Evolutionary conservation across 2,113 vertebrate species (phyloP).

Genomic region (Heterotis niloticus): DNA sequence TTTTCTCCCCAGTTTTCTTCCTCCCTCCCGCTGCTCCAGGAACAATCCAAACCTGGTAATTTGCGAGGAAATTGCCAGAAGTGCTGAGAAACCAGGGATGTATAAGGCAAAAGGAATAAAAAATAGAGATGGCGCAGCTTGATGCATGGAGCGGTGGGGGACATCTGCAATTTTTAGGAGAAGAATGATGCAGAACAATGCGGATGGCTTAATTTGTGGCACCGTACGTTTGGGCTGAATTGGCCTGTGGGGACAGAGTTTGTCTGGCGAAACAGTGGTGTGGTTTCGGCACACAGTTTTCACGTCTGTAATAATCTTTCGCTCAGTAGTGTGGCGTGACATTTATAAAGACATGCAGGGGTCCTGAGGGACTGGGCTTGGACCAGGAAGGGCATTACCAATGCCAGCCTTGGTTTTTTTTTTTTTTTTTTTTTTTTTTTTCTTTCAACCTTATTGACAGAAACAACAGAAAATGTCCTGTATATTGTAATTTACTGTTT

Average conservation of each 20-base stretch:
- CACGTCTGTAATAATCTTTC: slow-evolving; percentile 23
- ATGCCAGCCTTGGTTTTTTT: not conserved
- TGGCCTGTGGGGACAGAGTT: slow-evolving; percentile 12
- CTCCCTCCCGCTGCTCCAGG: slow-evolving; percentile 63
- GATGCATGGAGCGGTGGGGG: not conserved
- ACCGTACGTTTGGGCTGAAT: not conserved
- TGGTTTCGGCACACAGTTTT: slow-evolving; percentile 26
- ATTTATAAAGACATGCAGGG: slow-evolving; percentile 27
- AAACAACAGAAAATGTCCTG: not conserved
- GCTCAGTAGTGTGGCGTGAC: slow-evolving; percentile 26
- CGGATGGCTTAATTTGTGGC: slow-evolving; percentile 38
- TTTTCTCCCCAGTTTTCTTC: slow-evolving; percentile 43
- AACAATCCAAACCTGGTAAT: slow-evolving; percentile 64
- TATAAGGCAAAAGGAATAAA: slow-evolving; percentile 18
- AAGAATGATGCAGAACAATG: slow-evolving; percentile 36
- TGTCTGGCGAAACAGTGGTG: slow-evolving; percentile 32
- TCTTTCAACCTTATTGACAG: not conserved
- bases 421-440: too few relatives aligned
- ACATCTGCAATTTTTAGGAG: slow-evolving; percentile 58
- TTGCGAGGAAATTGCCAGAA: slow-evolving; percentile 54
- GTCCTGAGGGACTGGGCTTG: slow-evolving; percentile 14
- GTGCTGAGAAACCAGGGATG: slow-evolving; percentile 50
- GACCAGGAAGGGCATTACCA: slow-evolving; percentile 2
- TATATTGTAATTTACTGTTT: not conserved
- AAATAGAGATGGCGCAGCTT: not conserved